Evolutionary conservation across 1,140 invertebrate genomes (phyloP).

Genomic region (Drosophila ananassae): DNA sequence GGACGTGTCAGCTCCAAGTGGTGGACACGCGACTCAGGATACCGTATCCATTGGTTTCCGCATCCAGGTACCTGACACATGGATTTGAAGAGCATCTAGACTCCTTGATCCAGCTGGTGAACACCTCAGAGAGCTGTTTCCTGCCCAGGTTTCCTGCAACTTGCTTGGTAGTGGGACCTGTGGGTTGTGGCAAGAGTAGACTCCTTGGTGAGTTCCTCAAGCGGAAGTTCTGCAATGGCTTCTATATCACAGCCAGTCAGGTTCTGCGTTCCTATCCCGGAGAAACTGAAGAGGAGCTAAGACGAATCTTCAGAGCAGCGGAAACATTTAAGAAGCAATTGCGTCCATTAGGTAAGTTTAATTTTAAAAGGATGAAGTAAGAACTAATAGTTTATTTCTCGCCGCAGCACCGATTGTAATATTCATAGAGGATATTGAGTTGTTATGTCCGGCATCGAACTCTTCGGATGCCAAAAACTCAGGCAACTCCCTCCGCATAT

Average conservation of each 20-base stretch:
- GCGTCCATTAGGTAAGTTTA: slow-evolving; percentile 35
- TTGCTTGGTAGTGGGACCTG: slow-evolving; percentile 59
- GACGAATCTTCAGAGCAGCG: slow-evolving; percentile 82
- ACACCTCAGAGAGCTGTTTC: not conserved
- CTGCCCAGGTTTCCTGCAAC: slow-evolving; percentile 44
- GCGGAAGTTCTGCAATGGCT: slow-evolving; percentile 57
- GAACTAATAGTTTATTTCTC: not conserved
- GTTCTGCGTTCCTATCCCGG: slow-evolving; percentile 82
- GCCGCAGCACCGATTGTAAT: slow-evolving; percentile 59
- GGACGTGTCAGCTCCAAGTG: slow-evolving; percentile 15
- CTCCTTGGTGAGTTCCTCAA: slow-evolving; percentile 54
- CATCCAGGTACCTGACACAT: slow-evolving; percentile 9
- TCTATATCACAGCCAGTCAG: slow-evolving; percentile 59
- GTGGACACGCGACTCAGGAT: slow-evolving; percentile 42
- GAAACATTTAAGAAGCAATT: slow-evolving; percentile 56
- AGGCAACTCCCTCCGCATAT: slow-evolving; percentile 67
- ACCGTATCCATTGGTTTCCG: slow-evolving; percentile 9
- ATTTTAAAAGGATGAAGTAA: not conserved
- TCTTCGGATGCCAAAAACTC: slow-evolving; percentile 36
- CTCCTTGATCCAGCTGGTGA: slow-evolving; percentile 53
- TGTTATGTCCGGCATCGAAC: slow-evolving; percentile 69
- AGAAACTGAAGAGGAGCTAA: slow-evolving; percentile 83
- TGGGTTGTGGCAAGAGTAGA: slow-evolving; percentile 67
- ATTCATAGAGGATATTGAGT: slow-evolving; percentile 80
- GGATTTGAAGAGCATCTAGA: slow-evolving; percentile 50